Evolutionary conservation across 2,888 invertebrate species (phyloP).

Genomic region (Eubasilissa splendida): DNA sequence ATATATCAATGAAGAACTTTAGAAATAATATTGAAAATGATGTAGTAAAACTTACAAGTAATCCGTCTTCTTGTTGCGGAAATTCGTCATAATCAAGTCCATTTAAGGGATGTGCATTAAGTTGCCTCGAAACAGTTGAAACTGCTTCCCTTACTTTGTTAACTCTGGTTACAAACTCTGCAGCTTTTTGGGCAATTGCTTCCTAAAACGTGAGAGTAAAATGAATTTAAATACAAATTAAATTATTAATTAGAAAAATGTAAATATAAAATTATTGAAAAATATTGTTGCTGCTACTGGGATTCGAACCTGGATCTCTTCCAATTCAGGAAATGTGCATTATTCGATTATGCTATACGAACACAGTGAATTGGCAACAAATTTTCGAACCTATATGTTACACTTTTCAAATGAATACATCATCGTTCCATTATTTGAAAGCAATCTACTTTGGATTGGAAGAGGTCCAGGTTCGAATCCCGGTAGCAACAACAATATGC

Average conservation of each 20-base stretch:
- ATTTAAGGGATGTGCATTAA: conserved; percentile 73
- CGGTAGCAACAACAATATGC: not conserved
- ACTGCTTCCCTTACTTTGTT: conserved; percentile 72
- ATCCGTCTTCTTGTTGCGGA: conserved; percentile 76
- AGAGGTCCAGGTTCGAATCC: too few species aligned
- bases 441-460: too few species aligned
- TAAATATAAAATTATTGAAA: not conserved
- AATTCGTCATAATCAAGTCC: conserved; percentile 77
- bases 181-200: conserved; percentile 59
- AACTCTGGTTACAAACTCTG: conserved; percentile 69
- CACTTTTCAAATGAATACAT: too few species aligned
- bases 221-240: not conserved
- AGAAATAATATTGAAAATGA: too few species aligned
- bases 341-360: too few species aligned
- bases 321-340: too few species aligned
- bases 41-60: conserved; percentile 64
- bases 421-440: too few species aligned
- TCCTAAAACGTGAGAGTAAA: conserved; percentile 55
- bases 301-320: too few species aligned
- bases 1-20: not conserved
- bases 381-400: too few species aligned
- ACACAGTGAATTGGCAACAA: too few species aligned
- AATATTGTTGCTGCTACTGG: not conserved
- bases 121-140: conserved; percentile 67
- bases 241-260: too few species aligned